These are phyloP conservation scores for Loripinus fragilis DNA, from an alignment of 2,888 invertebrate genomes.

Conservation along the genomic window DNA sequence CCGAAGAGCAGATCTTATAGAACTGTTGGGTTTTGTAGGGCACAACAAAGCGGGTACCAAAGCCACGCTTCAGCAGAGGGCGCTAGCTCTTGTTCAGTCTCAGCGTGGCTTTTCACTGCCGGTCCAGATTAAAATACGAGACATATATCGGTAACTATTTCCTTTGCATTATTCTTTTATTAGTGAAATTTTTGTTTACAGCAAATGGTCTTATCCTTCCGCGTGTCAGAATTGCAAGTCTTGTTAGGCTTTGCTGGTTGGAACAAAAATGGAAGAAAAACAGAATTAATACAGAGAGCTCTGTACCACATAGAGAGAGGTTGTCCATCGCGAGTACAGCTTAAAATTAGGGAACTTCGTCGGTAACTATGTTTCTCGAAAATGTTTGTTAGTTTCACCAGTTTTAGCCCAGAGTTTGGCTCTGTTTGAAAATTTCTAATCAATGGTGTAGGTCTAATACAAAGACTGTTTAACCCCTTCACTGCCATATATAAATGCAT, in stretches of 20 bases:
- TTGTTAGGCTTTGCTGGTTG: constrained; percentile 91
- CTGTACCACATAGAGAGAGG: constrained; percentile 87
- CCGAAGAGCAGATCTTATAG: constrained; percentile 93
- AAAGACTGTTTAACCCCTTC: too few species aligned
- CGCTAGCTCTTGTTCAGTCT: constrained; percentile 87
- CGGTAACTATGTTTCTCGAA: constrained; percentile 82
- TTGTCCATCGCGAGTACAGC: constrained; percentile 87
- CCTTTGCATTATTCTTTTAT: neutral
- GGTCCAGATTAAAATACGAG: constrained; percentile 88
- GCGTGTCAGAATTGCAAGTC: constrained; percentile 93
- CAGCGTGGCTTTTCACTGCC: constrained; percentile 86
- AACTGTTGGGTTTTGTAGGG: constrained; percentile 91
- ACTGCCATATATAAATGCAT: too few species aligned
- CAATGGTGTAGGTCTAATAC: too few species aligned
- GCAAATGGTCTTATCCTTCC: constrained; percentile 88
- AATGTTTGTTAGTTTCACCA: neutral
- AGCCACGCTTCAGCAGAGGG: constrained; percentile 90
- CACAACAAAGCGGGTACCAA: constrained; percentile 91
- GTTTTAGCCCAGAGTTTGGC: neutral
- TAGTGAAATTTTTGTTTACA: constrained; percentile 70
- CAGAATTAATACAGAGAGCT: constrained; percentile 90
- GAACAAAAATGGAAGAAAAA: constrained; percentile 91
- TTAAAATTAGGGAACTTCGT: constrained; percentile 88
- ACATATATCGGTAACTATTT: constrained; percentile 86
- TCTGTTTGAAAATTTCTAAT: constrained; percentile 3